Evolutionary conservation across 2,888 invertebrate species (phyloP), one percentile per base, ranked within the genome.

Genomic region (Scaptomyza caliginosa): DNA sequence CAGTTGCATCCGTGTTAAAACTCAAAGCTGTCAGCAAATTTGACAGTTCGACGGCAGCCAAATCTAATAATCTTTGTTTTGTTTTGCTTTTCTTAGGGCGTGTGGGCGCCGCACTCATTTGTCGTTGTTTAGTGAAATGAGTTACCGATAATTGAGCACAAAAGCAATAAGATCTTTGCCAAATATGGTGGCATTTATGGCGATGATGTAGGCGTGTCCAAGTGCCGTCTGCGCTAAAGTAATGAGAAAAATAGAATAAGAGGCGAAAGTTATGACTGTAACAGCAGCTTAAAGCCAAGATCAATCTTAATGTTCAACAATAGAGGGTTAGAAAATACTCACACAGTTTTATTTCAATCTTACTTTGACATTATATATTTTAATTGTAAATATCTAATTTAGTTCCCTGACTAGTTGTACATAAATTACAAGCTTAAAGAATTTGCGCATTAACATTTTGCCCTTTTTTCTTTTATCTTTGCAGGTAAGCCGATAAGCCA

Each of bases 1-100:
- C 40, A 19, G 26, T 13, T 62, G 54, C 65, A 51, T 62, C 65
- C 62, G 51, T 10, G 34, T 38, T 24, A 34, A 68, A 79, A 60
- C 86, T 74, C 62, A 26, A 34, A 64, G 84, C 79, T 79, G 79
- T 86, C 79, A 86, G 69, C 86, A 80, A 72, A 79, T 83, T 83
- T 79, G 86, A 86, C 79, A 79, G 84, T 63, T 68, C 67, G 77
- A 76, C 70, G 52, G 70, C 2, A 56, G 49, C 59, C 49, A 59
- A 73, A 54, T 39, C 56, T 36, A 45, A 17, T 24, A 49, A 21
- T 43, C 16, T 36, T 49, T 24, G 8, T 11, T 24, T 3, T n/a
- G 38, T 8, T 23, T 46, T 34, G 7, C 4, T 11, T 17, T 3
- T 6, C 32, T n/a, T 19, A 42, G 55, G 46, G 16, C 49, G 45